Conservation (phyloP, 2,888 invertebrate species). For the Pollenia angustigena region DNA sequence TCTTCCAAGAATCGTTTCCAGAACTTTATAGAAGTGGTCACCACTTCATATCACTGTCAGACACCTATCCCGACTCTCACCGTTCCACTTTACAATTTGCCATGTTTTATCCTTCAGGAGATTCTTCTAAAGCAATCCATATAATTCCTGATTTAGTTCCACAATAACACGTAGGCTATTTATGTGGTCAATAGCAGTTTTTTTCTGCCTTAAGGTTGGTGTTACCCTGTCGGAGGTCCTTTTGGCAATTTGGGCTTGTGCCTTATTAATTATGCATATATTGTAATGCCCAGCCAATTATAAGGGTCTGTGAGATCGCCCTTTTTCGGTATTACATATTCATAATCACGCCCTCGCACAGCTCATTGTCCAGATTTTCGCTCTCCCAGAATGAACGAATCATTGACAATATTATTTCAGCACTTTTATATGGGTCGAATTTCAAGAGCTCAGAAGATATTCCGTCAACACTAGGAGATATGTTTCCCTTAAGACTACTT, state of each 20-base stretch:
- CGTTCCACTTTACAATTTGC: background rate
- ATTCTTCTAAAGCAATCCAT: background rate
- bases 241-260: background rate
- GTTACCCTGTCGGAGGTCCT: background rate
- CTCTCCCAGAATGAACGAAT: background rate
- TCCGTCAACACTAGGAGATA: background rate
- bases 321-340: too few species aligned
- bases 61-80: background rate
- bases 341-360: too few species aligned
- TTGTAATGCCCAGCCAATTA: too few species aligned
- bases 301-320: too few species aligned
- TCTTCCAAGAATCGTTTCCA: background rate
- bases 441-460: background rate
- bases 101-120: background rate
- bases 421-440: too few species aligned
- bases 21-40: background rate
- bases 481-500: background rate
- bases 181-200: background rate
- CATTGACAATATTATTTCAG: too few species aligned
- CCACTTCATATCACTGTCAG: background rate
- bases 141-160: background rate
- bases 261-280: background rate
- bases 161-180: constrained; percentile 10
- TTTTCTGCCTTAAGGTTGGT: background rate
- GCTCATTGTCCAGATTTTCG: too few species aligned